A percentile compares a stretch with the other conserved stretches of the same genome.
Conservation (phyloP, 2,113 vertebrate species). For the Xerus inauris region DNA sequence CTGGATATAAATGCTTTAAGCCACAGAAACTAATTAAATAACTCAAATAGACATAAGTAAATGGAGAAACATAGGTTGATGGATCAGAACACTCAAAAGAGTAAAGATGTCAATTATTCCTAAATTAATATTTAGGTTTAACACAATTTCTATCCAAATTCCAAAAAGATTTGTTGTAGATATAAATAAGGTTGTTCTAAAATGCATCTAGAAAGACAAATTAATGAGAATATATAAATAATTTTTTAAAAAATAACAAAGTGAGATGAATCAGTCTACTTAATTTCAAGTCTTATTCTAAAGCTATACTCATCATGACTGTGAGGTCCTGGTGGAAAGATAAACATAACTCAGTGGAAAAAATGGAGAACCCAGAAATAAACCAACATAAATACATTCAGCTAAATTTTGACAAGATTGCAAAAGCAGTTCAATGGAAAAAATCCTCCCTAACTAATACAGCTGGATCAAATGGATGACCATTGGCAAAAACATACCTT, state of each 20-base stretch:
- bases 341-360: background rate
- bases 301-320: background rate
- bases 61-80: background rate
- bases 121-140: background rate
- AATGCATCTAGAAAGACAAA: background rate
- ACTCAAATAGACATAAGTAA: background rate
- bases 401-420: background rate
- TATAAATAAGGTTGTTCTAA: background rate
- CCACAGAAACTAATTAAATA: too few relatives aligned
- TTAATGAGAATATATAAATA: background rate
- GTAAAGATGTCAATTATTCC: too few relatives aligned
- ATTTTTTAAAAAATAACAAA: background rate
- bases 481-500: background rate
- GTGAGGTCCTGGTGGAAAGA: background rate
- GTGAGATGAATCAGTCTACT: background rate
- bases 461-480: background rate
- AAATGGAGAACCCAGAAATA: background rate
- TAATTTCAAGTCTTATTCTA: background rate
- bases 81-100: background rate
- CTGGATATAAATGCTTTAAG: too few relatives aligned
- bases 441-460: background rate
- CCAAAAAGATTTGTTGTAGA: background rate
- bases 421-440: background rate
- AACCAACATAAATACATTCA: background rate
- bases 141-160: background rate